A percentile compares a stretch with the other conserved stretches of the same genome.
These are phyloP conservation scores for Hesperophylax magnus DNA, from an alignment of 1,140 invertebrate species.

Conservation along the genomic window DNA sequence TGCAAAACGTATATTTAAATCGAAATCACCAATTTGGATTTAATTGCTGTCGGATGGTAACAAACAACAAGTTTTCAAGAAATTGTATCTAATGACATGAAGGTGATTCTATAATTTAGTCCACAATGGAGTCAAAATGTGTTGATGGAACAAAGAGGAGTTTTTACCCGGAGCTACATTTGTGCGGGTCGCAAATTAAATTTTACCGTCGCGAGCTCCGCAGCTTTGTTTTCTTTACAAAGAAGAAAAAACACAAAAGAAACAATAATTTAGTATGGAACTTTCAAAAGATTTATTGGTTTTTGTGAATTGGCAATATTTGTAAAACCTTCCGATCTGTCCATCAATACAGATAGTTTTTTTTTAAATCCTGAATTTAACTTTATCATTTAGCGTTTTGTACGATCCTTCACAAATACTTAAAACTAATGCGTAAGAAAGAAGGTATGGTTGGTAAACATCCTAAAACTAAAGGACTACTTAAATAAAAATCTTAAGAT, in stretches of 20 bases:
- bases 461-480: too few relatives aligned
- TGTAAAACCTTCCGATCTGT: not conserved
- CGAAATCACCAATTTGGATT: too few relatives aligned
- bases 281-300: conserved; percentile 23
- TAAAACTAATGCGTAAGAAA: too few relatives aligned
- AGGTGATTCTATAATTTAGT: conserved; percentile 53
- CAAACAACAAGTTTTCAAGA: too few relatives aligned
- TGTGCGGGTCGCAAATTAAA: conserved; percentile 49
- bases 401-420: too few relatives aligned
- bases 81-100: not conserved
- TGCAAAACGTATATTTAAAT: too few relatives aligned
- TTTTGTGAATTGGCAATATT: conserved; percentile 31
- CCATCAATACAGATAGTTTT: not conserved
- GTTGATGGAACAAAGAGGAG: conserved; percentile 26
- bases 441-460: too few relatives aligned
- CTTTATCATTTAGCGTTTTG: too few relatives aligned
- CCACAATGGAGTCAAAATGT: conserved; percentile 41
- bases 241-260: conserved; percentile 2
- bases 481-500: too few relatives aligned
- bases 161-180: not conserved
- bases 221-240: conserved; percentile 22
- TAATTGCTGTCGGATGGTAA: too few relatives aligned
- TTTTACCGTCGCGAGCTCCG: conserved; percentile 35
- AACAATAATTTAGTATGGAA: not conserved
- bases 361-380: too few relatives aligned